These are phyloP conservation scores for Parapristionchus giblindavisi DNA, from an alignment of 2,888 invertebrate species.

Conservation along the genomic window DNA sequence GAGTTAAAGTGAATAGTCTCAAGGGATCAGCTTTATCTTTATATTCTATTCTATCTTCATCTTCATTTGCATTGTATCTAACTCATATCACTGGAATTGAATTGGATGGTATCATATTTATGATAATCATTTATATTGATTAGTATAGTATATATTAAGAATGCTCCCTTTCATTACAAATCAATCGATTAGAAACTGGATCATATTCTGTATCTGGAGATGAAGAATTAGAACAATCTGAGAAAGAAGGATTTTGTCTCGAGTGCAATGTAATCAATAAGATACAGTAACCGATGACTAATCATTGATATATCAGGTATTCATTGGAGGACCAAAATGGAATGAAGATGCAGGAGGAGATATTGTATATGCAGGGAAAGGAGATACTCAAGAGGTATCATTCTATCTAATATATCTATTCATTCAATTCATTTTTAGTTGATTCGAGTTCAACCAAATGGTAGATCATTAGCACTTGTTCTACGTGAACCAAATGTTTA, in stretches of 20 bases:
- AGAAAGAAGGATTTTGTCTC: constrained; percentile 15
- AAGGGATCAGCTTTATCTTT: constrained; percentile 1
- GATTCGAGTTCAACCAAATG: constrained; percentile 42
- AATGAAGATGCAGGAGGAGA: constrained; percentile 56
- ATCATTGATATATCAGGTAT: constrained; percentile 51
- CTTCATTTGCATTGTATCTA: constrained; percentile 18
- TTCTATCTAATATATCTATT: too few species aligned
- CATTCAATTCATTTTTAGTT: not conserved
- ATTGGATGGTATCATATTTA: constrained; percentile 2
- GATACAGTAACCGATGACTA: not conserved
- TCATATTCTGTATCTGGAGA: constrained; percentile 23
- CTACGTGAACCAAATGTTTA: constrained; percentile 63
- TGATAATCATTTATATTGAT: too few species aligned
- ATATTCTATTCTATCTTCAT: constrained; percentile 8
- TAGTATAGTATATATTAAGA: too few species aligned
- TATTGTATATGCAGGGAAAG: constrained; percentile 56
- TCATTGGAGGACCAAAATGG: constrained; percentile 54
- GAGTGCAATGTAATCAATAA: not conserved
- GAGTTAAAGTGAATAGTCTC: not conserved
- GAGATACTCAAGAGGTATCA: constrained; percentile 58
- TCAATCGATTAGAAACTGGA: constrained; percentile 10
- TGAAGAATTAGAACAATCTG: constrained; percentile 18
- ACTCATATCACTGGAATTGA: constrained; percentile 16
- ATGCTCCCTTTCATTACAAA: constrained; percentile 1
- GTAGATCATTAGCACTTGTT: constrained; percentile 55